Conservation (phyloP, 2,888 invertebrate genomes). For the Calameuta filiformis region DNA sequence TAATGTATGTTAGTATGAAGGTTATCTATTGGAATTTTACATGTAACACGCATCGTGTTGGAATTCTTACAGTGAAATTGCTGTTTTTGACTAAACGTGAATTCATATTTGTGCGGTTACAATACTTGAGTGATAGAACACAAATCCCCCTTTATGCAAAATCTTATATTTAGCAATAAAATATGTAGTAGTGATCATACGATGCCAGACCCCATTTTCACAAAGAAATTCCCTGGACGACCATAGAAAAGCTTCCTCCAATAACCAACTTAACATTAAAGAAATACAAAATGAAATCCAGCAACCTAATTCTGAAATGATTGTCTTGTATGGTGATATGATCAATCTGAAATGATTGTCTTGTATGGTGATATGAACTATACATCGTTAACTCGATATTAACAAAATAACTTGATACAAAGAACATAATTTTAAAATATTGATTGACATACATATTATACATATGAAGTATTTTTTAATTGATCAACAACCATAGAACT, state of each 20-base stretch:
- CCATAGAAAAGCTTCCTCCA: not conserved
- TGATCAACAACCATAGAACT: not conserved
- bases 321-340: not conserved
- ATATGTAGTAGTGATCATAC: too few relatives aligned
- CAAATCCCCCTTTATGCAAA: not conserved
- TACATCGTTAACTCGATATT: not conserved
- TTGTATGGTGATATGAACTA: not conserved
- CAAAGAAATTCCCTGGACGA: too few relatives aligned
- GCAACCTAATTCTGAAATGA: not conserved
- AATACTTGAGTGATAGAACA: not conserved
- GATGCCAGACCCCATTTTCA: too few relatives aligned
- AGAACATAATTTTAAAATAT: not conserved
- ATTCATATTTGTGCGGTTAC: not conserved
- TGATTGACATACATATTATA: not conserved
- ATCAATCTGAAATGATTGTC: not conserved
- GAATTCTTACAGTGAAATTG: not conserved
- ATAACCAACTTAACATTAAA: not conserved
- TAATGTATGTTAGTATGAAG: not conserved
- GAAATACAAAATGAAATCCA: not conserved
- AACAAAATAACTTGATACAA: not conserved
- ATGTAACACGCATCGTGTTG: not conserved
- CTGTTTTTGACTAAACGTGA: not conserved
- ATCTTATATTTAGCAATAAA: too few relatives aligned
- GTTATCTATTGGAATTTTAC: not conserved
- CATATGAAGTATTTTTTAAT: not conserved